Percentiles rank a stretch among this genome's conserved stretches.
These are phyloP conservation scores for Fratercula arctica DNA, from an alignment of 2,797 vertebrate genomes.

Conservation along the genomic window DNA sequence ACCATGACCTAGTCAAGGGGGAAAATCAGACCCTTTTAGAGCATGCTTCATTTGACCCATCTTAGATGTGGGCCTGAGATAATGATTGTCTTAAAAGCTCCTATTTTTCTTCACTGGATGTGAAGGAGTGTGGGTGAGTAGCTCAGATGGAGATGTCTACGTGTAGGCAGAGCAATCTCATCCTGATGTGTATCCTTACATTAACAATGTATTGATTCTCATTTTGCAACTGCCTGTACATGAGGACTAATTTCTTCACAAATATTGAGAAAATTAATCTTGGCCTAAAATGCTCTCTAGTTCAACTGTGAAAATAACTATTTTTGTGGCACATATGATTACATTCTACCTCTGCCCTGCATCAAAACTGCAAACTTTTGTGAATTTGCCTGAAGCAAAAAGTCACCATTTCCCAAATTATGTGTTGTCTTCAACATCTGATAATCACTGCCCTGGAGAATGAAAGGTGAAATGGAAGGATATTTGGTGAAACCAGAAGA, in stretches of 20 bases:
- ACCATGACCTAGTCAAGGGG: rapidly evolving
- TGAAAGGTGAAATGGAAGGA: slow-evolving; percentile 32
- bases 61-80: not conserved
- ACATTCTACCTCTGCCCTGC: slow-evolving; percentile 48
- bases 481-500: slow-evolving; percentile 30
- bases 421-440: slow-evolving; percentile 45
- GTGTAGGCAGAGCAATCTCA: not conserved
- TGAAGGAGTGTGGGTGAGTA: not conserved
- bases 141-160: not conserved
- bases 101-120: not conserved
- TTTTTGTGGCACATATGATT: slow-evolving; percentile 40
- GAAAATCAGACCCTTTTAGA: not conserved
- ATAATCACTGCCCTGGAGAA: slow-evolving; percentile 45
- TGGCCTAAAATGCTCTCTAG: not conserved
- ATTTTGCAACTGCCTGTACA: not conserved
- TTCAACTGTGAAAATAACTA: not conserved
- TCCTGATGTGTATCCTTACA: not conserved
- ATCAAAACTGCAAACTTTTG: slow-evolving; percentile 53
- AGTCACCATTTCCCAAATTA: not conserved
- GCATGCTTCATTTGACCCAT: not conserved
- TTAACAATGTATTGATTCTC: not conserved
- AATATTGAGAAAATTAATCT: slow-evolving; percentile 26
- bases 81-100: not conserved
- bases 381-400: slow-evolving; percentile 51
- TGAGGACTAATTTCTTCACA: not conserved